Conservation (phyloP, 2,797 vertebrate species). For the Alca torda region DNA sequence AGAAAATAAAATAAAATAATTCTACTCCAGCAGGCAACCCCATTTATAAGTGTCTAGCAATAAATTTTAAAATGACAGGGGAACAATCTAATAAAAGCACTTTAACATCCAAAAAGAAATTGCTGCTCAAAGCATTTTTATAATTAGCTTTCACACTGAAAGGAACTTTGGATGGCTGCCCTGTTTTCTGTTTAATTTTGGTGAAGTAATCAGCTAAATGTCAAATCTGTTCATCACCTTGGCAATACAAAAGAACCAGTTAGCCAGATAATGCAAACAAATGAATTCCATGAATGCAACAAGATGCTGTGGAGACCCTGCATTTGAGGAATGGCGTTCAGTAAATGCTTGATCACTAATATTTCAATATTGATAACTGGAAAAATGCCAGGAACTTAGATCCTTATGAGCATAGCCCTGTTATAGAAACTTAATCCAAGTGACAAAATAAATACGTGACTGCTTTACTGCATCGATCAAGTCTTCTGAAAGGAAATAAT, state of each 20-base stretch:
- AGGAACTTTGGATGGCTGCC: constrained; percentile 71
- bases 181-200: constrained; percentile 72
- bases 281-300: constrained; percentile 50
- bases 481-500: background rate
- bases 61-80: constrained; percentile 75
- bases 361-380: constrained; percentile 22
- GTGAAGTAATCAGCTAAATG: constrained; percentile 62
- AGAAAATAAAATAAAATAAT: constrained; percentile 9
- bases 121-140: constrained; percentile 78
- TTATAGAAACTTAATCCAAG: background rate
- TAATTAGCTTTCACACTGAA: constrained; percentile 77
- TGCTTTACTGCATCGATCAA: background rate
- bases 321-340: constrained; percentile 54
- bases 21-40: constrained; percentile 18
- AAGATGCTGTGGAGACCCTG: constrained; percentile 25
- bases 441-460: constrained; percentile 11
- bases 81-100: constrained; percentile 81
- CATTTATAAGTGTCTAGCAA: constrained; percentile 63
- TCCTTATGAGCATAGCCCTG: background rate
- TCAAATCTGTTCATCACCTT: constrained; percentile 56
- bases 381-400: background rate
- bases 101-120: constrained; percentile 77
- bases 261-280: constrained; percentile 42
- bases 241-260: constrained; percentile 50
- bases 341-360: constrained; percentile 23